Base-by-base conservation (phyloP, 2,888 invertebrate species). In the Ornithoptera priamus region DNA sequence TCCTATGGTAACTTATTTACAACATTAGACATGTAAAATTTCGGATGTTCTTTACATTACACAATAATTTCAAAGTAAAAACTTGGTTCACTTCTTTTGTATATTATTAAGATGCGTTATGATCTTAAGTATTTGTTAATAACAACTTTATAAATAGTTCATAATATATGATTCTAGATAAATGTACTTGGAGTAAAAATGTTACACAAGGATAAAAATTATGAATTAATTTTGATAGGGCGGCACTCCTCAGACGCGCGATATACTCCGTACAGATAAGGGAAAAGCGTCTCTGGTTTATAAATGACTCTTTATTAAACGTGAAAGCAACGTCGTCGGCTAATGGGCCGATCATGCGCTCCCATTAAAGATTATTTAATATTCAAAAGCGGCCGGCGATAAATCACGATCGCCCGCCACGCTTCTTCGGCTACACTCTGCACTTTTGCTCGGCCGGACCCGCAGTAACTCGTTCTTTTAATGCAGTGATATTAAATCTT, bases 351-450 rank as follows among this genome's bases (percentile, higher is more conserved):
- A 92, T 92, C 92, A 92, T 92, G 92, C 92, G 92, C 92, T 90
- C 91, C 91, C 92, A 92, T 92, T 92, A 92, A 90, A 90, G 88
- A 92, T 92, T 92, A 92, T 92, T 92, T 92, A 92, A 92, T 92
- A 92, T 92, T 92, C 92, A 92, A 92, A 92, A 92, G 91, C 87
- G 83, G 81, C 89, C 88, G 85, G 82, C 86, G 84, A 92, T 92
- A 92, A 92, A 92, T 92, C 92, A 90, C 89, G 89, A 85, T 84
- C 85, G 85, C 85, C 87, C 89, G 87, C 92, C 89, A 87, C 88
- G 90, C 85, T 88, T 85, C 89, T 89, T 88, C 81, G 84, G 85
- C 88, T 87, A 83, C 85, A 86, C 88, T 86, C 86, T 87, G 87
- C 89, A 90, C 90, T 90, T 90, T 90, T 89, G 88, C 86, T 79